Evolutionary conservation across 2,797 vertebrate genomes (phyloP).

Genomic region (Aphelocoma californica): DNA sequence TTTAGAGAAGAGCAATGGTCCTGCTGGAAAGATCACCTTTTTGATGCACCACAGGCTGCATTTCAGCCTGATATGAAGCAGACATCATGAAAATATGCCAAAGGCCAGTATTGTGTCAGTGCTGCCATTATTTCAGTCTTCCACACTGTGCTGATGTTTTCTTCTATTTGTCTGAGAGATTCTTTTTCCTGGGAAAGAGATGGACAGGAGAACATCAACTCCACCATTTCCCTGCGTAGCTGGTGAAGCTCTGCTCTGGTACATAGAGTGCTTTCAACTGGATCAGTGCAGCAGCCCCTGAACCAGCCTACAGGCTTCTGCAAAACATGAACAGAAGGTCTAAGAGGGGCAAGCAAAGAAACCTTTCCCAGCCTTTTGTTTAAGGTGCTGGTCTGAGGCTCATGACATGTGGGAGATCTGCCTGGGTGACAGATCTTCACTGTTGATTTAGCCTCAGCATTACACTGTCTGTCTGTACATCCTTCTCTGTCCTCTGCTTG

Average conservation of each 20-base stretch:
- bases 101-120: neutral
- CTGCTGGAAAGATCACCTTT: neutral
- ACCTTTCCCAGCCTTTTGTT: neutral
- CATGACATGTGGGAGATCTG: neutral
- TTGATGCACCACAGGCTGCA: neutral
- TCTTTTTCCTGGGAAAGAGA: neutral
- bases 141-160: accelerated
- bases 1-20: neutral
- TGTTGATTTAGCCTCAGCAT: neutral
- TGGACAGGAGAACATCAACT: accelerated
- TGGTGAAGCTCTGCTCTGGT: neutral
- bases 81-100: neutral
- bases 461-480: neutral
- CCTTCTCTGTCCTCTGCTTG: neutral
- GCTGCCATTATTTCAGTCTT: neutral
- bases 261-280: neutral
- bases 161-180: neutral
- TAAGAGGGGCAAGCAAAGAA: neutral
- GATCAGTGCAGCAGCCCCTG: neutral
- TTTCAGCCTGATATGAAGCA: neutral
- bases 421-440: neutral
- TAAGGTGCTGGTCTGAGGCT: neutral
- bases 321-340: neutral
- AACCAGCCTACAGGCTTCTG: neutral
- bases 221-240: neutral